Evolutionary conservation across 2,113 vertebrate genomes (phyloP), one percentile per base, ranked within the genome.

Genomic region (Cricetomys ansorgei): DNA sequence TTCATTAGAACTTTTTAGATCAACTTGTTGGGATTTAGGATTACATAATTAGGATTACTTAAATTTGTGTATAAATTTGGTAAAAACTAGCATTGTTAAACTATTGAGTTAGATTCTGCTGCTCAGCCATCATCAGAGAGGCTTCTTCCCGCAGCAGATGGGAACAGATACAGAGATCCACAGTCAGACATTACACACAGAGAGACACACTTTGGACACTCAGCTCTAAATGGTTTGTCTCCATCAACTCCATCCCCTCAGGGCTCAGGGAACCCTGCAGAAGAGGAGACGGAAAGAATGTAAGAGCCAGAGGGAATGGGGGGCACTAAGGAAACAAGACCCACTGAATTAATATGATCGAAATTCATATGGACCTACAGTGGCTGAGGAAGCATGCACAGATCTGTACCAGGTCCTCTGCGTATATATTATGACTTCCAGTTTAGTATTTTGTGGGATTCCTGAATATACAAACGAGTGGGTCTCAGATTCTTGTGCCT

Each of bases 1-100:
- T 90, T 34, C 12, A 23, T n/a, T 83, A 76, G 10, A 73, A 83
- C 23, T 90, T 94, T 96, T 92, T 77, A 69, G 92, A 92, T 34
- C 2, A 92, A 55, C 9, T 76, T 67, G 0, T 77, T 92, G 15
- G 21, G 5, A 62, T 94, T n/a, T n/a, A n/a, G n/a, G n/a, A n/a
- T n/a, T n/a, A n/a, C n/a, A 57, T 94, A 23, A 90, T 88, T 59
- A 84, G 57, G n/a, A 90, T 84, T 84, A 25, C n/a, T 50, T 80
- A 25, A 92, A 64, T 70, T 12, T 76, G 29, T 34, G 65, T 9
- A 40, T 69, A 29, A 72, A 64, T 76, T 93, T 88, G 53, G 23
- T 48, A 43, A 87, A 23, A 94, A 77, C 19, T 65, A 45, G 57
- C 40, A 87, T 75, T 7, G 69, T 48, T 70, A 48, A 7, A 95